Evolutionary conservation across 2,797 vertebrate genomes (phyloP), one percentile per base, ranked within the genome.

Genomic region (Urocyon cinereoargenteus): DNA sequence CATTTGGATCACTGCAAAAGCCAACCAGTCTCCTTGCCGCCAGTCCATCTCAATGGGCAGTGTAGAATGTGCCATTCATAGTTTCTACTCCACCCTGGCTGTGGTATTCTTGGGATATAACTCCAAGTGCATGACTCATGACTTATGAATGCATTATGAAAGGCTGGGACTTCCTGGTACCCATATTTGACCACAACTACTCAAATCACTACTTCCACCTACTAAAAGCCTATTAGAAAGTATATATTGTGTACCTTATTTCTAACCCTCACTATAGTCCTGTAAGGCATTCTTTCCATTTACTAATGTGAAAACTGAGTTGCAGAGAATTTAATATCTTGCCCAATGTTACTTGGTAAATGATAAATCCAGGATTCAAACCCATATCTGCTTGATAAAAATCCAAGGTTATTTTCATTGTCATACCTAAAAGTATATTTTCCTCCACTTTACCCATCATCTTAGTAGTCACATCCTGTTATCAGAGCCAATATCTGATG

Each of bases 321-420:
- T 49, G 86, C 36, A 84, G 45, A 93, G 24, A 79, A 94, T 28
- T 90, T 59, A 22, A 2, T 55, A 61, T 34, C 14, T 26, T 94
- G 34, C 61, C 64, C 36, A 86, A 28, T 16, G n/a, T 70, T 51
- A 77, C 64, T 72, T 66, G 72, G n/a, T 78, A 95, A 97, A 57
- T 75, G 51, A 68, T 73, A 94, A 89, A 73, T 40, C 86, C 78
- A 94, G 83, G 95, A 91, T 78, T 96, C 59, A 90, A 97, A 91
- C 19, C 55, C 5, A 0, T 36, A 89, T 53, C 40, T 73, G 64
- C 73, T 24, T 96, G 40, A 89, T 51, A 88, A 93, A 95, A 87
- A 86, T 34, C n/a, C 70, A 66, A 91, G n/a, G 40, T 70, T 79
- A 55, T 78, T 90, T 75, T 66, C 36, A 94, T 40, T 87, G 57